phyloP scores from a whole-genome alignment of 2,113 vertebrate genomes.

The Columbina picui region DNA sequence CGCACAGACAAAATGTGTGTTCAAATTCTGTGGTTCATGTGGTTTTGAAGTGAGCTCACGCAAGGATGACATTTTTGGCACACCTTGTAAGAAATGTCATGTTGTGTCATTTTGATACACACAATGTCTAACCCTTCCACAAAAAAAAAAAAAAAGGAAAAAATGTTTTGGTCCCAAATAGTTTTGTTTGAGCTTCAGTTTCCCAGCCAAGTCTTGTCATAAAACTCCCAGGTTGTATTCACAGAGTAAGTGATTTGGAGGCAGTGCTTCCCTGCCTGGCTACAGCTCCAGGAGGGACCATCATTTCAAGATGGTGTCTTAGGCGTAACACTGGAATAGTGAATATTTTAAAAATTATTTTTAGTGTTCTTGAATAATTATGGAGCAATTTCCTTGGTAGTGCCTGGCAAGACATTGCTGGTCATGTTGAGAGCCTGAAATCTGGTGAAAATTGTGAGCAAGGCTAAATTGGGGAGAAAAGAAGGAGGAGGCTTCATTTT shows the following conservation, averaged over 20 bases:
- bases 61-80: fast-evolving
- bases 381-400: not conserved
- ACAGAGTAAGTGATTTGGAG: not conserved
- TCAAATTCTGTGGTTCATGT: not conserved
- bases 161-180: not conserved
- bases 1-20: not conserved
- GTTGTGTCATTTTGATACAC: not conserved
- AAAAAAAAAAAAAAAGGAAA: not conserved
- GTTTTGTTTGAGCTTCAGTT: not conserved
- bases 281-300: not conserved
- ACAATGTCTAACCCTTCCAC: not conserved
- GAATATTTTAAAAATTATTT: not conserved
- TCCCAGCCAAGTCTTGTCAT: not conserved
- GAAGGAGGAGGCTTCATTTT: not conserved
- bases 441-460: not conserved
- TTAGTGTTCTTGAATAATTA: not conserved
- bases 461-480: not conserved
- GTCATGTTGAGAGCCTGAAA: not conserved
- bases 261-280: not conserved
- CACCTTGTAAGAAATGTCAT: not conserved
- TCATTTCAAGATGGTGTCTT: not conserved
- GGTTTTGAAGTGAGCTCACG: not conserved
- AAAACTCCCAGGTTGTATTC: not conserved
- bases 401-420: not conserved
- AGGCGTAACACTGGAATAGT: not conserved